Conservation (phyloP, 2,113 vertebrate species). For the Mixornis gularis region DNA sequence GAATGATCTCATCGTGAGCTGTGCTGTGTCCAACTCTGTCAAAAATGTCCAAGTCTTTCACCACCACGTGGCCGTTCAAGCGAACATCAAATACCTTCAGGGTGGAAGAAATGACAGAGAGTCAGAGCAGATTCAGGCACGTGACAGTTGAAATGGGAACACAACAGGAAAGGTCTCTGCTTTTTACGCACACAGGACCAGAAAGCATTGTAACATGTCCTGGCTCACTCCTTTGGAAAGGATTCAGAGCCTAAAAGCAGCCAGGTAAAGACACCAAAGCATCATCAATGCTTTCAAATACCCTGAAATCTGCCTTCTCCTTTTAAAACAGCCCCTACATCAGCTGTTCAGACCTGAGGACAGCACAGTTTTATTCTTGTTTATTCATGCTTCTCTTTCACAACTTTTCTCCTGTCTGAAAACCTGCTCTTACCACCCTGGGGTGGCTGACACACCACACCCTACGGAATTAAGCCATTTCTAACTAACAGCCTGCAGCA, state of each 20-base stretch:
- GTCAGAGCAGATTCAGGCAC: neutral
- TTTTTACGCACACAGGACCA: neutral
- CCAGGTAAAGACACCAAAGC: neutral
- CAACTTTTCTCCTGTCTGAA: neutral
- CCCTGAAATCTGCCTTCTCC: neutral
- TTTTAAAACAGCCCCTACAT: neutral
- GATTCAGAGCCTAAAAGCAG: neutral
- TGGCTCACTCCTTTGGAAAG: neutral
- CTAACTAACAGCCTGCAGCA: neutral
- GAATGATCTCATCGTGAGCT: conserved; percentile 92
- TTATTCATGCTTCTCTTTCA: neutral
- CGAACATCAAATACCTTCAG: conserved; percentile 94
- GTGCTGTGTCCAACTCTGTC: conserved; percentile 97
- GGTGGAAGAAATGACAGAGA: conserved; percentile 6
- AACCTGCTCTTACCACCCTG: neutral
- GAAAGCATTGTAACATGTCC: neutral
- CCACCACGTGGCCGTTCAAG: conserved; percentile 91
- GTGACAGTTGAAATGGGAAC: neutral
- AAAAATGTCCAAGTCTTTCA: conserved; percentile 98
- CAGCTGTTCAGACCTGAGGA: neutral
- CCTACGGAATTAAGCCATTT: neutral
- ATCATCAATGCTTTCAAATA: neutral
- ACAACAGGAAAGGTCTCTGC: neutral
- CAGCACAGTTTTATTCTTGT: neutral
- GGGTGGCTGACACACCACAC: neutral